Evolutionary conservation across 2,797 vertebrate species (phyloP), one percentile per base, ranked within the genome.

Genomic region (Danio albolineatus): DNA sequence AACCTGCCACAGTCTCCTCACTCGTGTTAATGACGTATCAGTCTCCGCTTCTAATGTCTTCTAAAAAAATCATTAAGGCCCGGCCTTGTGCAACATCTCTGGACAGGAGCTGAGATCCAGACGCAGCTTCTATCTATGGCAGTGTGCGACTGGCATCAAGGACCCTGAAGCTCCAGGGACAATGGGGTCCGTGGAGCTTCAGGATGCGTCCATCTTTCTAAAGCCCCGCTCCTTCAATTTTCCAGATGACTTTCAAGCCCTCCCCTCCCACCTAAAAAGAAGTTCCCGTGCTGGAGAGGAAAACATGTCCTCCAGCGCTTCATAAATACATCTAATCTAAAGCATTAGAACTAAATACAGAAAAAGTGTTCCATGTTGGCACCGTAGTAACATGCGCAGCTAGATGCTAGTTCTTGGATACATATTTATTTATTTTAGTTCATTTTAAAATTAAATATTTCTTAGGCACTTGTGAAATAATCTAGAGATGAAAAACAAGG

Each of bases 21-120:
- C 65, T 14, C 65, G 39, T 16, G 39, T 75, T 56, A 79, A 75
- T 72, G 49, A 79, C 62, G 43, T 70, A 73, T 62, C 75, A 70
- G 44, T 51, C 10, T 79, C 57, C 7, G 16, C 65, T 56, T 72
- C 73, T 36, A 80, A 59, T 21, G 66, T 54, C 77, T 76, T 39
- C 28, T 16, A 83, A 72, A 61, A 72, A 61, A 56, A 70, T 14
- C 28, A 60, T 46, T 86, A 92, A 92, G 93, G 91, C 89, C 91
- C 91, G 87, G 91, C 92, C 93, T 93, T 88, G 87, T 89, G 88
- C 85, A 80, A 79, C 66, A 86, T 85, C 85, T 86, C 83, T 61
- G 74, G 78, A 79, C 65, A 53, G 64, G 78, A 85, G 73, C 83
- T 65, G 83, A 48, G 44, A 80, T 87, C 78, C 85, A 74, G 85